These are phyloP conservation scores for Perizoma flavofasciatum DNA, from an alignment of 2,888 invertebrate species.

Conservation along the genomic window DNA sequence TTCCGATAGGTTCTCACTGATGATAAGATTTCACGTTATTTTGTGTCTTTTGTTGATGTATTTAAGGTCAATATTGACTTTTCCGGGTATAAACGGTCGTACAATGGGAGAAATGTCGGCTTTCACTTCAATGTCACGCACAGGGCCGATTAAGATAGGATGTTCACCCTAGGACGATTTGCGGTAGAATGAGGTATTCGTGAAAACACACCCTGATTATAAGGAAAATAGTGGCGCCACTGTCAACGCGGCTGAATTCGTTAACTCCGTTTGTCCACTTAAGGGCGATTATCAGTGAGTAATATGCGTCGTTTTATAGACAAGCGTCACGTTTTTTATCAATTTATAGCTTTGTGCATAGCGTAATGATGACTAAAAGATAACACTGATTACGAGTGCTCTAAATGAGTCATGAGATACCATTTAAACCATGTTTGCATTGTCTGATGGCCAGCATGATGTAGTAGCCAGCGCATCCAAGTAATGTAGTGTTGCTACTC, in stretches of 20 bases:
- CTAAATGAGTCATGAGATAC: slow-evolving; percentile 32
- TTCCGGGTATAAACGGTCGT: slow-evolving; percentile 43
- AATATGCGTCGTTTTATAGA: slow-evolving; percentile 20
- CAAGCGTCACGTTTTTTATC: slow-evolving; percentile 30
- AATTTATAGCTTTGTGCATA: slow-evolving; percentile 26
- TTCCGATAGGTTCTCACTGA: slow-evolving; percentile 41
- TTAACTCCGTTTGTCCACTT: slow-evolving; percentile 46
- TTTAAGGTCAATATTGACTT: slow-evolving; percentile 45
- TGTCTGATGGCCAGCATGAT: slow-evolving; percentile 20
- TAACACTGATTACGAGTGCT: slow-evolving; percentile 31
- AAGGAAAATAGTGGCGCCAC: slow-evolving; percentile 81
- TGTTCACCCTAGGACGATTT: slow-evolving; percentile 80
- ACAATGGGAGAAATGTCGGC: slow-evolving; percentile 51
- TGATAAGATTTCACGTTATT: slow-evolving; percentile 45
- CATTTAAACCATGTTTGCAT: slow-evolving; percentile 30
- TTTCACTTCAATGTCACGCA: slow-evolving; percentile 79
- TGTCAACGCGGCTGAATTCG: slow-evolving; percentile 55
- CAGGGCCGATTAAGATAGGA: slow-evolving; percentile 61
- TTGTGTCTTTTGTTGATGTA: slow-evolving; percentile 41
- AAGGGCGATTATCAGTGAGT: slow-evolving; percentile 29
- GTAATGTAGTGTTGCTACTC: slow-evolving; percentile 42
- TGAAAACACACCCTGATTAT: slow-evolving; percentile 81
- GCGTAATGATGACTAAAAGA: slow-evolving; percentile 36
- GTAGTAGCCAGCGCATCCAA: slow-evolving; percentile 4
- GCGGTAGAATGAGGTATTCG: slow-evolving; percentile 79